Evolutionary conservation across 1,140 invertebrate species (phyloP).

Genomic region (Maconellicoccus hirsutus): DNA sequence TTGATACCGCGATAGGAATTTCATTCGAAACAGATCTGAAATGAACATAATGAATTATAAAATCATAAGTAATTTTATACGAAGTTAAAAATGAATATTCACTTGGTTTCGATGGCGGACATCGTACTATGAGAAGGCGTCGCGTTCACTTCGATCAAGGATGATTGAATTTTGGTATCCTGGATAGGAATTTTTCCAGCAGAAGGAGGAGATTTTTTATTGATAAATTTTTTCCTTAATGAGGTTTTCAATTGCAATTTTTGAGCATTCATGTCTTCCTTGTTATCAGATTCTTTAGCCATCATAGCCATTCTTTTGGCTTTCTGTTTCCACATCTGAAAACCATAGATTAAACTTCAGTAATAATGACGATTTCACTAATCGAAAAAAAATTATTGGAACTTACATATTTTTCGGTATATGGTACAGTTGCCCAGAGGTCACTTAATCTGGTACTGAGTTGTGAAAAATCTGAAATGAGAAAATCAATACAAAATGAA

Average conservation of each 20-base stretch:
- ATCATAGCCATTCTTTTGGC: constrained; percentile 24
- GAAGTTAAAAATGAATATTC: background rate
- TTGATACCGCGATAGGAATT: background rate
- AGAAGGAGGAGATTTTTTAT: background rate
- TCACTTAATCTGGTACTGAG: constrained; percentile 70
- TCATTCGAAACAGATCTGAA: background rate
- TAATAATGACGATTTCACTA: too few species aligned
- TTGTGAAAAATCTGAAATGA: constrained; percentile 53
- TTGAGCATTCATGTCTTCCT: constrained; percentile 12
- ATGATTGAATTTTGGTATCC: background rate
- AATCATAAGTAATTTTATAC: background rate
- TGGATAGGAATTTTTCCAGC: background rate
- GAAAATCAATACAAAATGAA: constrained; percentile 30
- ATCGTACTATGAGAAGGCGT: background rate
- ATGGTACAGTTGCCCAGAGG: constrained; percentile 65
- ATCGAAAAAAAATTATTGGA: constrained; percentile 25
- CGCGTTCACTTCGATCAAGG: background rate
- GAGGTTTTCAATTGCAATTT: background rate
- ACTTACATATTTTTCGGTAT: constrained; percentile 37
- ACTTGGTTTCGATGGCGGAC: background rate
- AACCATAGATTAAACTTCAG: constrained; percentile 12
- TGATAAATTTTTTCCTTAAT: background rate
- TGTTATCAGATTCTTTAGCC: background rate
- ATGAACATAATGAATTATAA: too few species aligned
- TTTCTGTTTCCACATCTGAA: constrained; percentile 25